phyloP scores from a whole-genome alignment of 2,113 vertebrate species.

The Hydropotes inermis region DNA sequence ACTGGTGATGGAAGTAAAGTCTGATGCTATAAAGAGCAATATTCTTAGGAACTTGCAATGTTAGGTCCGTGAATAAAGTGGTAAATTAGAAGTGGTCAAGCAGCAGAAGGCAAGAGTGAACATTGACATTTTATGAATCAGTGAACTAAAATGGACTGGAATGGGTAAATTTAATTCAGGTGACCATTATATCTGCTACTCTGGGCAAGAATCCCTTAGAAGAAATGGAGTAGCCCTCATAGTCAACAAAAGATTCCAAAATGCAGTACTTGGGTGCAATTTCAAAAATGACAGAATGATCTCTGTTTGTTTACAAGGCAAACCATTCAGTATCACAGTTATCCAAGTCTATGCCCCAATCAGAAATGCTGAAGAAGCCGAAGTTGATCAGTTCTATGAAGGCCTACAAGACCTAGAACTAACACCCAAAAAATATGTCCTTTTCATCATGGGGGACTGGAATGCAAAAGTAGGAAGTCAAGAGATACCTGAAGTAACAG shows the following conservation, averaged over 20 bases:
- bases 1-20: not conserved
- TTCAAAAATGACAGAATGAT: not conserved
- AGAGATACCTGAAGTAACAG: not conserved
- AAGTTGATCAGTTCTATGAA: not conserved
- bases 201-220: not conserved
- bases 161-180: not conserved
- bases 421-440: not conserved
- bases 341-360: not conserved
- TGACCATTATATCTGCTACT: not conserved
- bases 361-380: not conserved
- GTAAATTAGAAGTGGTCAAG: not conserved
- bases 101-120: not conserved
- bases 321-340: not conserved
- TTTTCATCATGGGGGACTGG: not conserved
- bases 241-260: not conserved
- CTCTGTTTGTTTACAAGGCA: not conserved
- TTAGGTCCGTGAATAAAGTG: not conserved
- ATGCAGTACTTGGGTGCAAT: not conserved
- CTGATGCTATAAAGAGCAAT: not conserved
- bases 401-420: not conserved
- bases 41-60: not conserved
- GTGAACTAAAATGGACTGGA: not conserved
- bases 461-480: not conserved
- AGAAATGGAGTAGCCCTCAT: not conserved
- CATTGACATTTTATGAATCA: not conserved